Conservation (phyloP, 30 jellyfish, hydroid and myxozoan species). For the Cassiopea xamachana region DNA sequence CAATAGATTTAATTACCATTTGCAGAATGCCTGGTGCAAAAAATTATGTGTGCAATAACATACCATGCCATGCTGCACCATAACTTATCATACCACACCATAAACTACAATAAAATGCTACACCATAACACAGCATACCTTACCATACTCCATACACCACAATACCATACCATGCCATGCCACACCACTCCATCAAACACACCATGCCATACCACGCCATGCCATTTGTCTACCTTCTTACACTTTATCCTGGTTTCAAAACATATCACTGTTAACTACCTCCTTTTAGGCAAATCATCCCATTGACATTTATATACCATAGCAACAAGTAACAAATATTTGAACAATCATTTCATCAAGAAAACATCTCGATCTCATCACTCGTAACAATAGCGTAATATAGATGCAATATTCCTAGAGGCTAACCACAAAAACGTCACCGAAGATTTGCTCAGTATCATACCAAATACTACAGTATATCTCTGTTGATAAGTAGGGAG, state of each 20-base stretch:
- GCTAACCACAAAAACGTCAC: conserved; percentile 15
- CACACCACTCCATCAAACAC: not conserved
- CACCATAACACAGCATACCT: not conserved
- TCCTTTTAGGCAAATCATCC: no score
- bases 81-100: not conserved
- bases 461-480: no score
- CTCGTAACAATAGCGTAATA: not conserved
- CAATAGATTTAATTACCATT: no score
- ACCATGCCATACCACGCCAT: not conserved
- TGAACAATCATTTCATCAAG: not conserved
- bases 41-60: not conserved
- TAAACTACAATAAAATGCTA: not conserved
- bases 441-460: not conserved
- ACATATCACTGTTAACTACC: no score
- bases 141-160: not conserved
- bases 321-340: not conserved
- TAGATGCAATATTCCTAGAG: not conserved
- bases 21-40: no score
- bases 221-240: not conserved
- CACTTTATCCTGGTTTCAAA: not conserved
- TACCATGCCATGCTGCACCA: not conserved
- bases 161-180: not conserved
- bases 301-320: no score
- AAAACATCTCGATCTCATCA: not conserved
- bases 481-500: no score